These are phyloP conservation scores for Ciconia maguari DNA, from an alignment of 2,113 vertebrate species.

Conservation along the genomic window DNA sequence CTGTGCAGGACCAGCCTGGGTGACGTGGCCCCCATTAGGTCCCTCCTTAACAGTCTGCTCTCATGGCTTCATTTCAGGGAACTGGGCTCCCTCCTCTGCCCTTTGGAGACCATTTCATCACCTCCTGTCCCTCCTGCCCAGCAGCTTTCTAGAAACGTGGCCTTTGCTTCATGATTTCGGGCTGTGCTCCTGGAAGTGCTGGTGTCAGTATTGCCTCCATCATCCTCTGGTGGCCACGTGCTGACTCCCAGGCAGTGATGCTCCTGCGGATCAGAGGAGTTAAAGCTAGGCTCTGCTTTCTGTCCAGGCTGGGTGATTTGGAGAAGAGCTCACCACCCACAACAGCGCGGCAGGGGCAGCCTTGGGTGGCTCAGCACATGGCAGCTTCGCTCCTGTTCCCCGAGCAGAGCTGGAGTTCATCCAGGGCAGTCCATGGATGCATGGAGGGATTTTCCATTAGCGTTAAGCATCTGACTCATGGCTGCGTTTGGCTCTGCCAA, in stretches of 20 bases:
- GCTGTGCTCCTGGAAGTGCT: background rate
- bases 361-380: background rate
- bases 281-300: background rate
- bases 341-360: background rate
- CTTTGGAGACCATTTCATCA: background rate
- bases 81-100: background rate
- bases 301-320: background rate
- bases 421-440: background rate
- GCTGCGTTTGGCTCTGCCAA: background rate
- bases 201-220: background rate
- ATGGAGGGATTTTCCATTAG: background rate
- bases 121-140: background rate
- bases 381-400: background rate
- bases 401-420: background rate
- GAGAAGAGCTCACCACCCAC: background rate
- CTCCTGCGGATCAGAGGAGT: background rate
- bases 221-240: fast-evolving
- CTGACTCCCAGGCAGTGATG: background rate
- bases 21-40: background rate
- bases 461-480: background rate
- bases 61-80: background rate
- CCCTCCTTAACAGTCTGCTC: background rate
- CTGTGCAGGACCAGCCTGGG: background rate
- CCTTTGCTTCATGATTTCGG: background rate
- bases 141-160: fast-evolving